Evolutionary conservation across 2,113 vertebrate species (phyloP), one percentile per base, ranked within the genome.

Genomic region (Perognathus longimembris): DNA sequence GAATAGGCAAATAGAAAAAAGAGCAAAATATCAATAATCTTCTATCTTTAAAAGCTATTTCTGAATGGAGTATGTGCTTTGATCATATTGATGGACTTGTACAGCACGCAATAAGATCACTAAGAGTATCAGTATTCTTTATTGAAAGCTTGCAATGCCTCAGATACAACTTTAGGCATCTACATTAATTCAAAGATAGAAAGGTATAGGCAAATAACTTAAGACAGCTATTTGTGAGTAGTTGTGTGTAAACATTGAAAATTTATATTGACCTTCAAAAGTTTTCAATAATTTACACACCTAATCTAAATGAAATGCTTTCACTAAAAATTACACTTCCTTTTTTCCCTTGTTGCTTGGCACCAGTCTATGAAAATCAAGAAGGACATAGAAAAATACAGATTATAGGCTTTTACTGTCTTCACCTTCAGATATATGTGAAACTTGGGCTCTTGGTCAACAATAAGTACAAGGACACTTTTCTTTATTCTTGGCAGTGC

Each of bases 401-500:
- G 66, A 95, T 94, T 76, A 81, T 36, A 94, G 54, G 76, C 6
- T 3, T 40, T n/a, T 34, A 8, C 77, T n/a, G 11, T 10, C 8
- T 54, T 30, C 2, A 64, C n/a, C 21, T 76, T 75, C 87, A 95
- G 66, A 69, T 78, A 78, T 93, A 94, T 40, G 0, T 63, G 64
- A 96, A 66, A 85, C 69, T 93, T 94, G 78, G 92, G 86, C 70
- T 97, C 86, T 85, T 95, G 88, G 71, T 93, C 97, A 97, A 82
- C 32, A 32, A 85, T 80, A 97, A 97, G 97, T 85, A 93, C 3
- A 30, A 91, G 89, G 63, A 96, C 92, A 96, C 75, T 95, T 97
- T 97, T 97, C 92, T 95, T 95, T 95, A 88, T 66, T 91, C 94
- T 97, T 97, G 95, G 83, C 91, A 96, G 95, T 84, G 54, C 67